Conservation (phyloP, 2,113 vertebrate genomes). For the Genyomyrus donnyi region DNA sequence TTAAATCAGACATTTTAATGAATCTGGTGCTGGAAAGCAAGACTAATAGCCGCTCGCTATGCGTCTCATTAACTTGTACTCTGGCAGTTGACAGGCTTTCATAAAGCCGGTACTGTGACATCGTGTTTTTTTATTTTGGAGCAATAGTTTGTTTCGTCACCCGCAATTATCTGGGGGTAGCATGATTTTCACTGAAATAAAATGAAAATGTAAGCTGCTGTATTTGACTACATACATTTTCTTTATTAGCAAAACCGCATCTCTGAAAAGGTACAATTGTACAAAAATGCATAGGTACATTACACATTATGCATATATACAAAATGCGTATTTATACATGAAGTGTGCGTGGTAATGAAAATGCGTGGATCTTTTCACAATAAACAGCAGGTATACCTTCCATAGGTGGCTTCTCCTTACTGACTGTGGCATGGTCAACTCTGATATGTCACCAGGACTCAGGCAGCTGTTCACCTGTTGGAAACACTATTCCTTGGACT, state of each 20-base stretch:
- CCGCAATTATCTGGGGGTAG: neutral
- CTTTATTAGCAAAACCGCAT: neutral
- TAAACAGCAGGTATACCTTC: neutral
- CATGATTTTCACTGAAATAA: neutral
- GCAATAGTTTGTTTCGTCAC: slow-evolving; percentile 8
- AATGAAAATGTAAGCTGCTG: neutral
- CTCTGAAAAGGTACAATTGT: neutral
- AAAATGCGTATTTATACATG: neutral
- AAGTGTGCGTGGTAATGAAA: neutral
- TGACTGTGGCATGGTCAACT: neutral
- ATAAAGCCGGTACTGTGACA: slow-evolving; percentile 56
- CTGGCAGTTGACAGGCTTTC: slow-evolving; percentile 50
- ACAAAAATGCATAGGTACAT: neutral
- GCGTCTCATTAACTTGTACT: slow-evolving; percentile 70
- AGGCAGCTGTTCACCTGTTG: slow-evolving; percentile 1
- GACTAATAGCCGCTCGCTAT: slow-evolving; percentile 63
- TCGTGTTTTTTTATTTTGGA: slow-evolving; percentile 25
- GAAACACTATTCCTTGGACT: slow-evolving; percentile 1
- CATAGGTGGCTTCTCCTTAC: neutral
- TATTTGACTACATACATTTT: neutral
- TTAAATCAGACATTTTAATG: slow-evolving; percentile 49
- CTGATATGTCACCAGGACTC: neutral
- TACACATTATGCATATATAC: neutral
- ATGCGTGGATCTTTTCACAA: neutral
- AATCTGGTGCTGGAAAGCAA: slow-evolving; percentile 52